Conservation (phyloP, 2,113 vertebrate species). For the Hystrix brachyura region DNA sequence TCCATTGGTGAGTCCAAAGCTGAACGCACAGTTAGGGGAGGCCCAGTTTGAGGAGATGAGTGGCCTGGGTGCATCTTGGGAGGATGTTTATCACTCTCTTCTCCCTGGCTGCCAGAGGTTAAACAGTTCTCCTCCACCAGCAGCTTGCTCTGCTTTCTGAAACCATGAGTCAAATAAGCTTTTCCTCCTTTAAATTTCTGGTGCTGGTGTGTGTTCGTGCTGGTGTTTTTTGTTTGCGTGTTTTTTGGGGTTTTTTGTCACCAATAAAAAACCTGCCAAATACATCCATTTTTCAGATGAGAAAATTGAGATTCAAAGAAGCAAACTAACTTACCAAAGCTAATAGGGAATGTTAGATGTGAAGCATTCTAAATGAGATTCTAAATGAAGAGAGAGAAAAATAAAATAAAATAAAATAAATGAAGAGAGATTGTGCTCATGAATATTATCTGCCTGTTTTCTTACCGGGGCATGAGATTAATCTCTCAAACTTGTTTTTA, state of each 20-base stretch:
- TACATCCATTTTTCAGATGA: neutral
- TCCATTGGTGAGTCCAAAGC: neutral
- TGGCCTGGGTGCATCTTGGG: neutral
- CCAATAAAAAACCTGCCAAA: neutral
- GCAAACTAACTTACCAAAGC: neutral
- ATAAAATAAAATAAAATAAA: neutral
- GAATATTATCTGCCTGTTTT: neutral
- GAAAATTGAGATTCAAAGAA: neutral
- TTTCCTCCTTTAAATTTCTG: neutral
- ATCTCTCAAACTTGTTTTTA: rapidly evolving
- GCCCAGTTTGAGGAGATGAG: neutral
- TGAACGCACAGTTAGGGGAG: rapidly evolving
- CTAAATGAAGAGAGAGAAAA: neutral
- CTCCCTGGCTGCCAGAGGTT: neutral
- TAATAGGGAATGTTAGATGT: neutral
- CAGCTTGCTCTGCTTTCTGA: neutral
- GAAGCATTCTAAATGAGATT: neutral
- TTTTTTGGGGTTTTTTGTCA: neutral
- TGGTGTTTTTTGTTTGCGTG: neutral
- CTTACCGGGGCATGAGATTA: neutral
- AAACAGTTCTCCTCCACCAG: neutral
- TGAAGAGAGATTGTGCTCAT: neutral
- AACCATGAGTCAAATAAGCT: neutral
- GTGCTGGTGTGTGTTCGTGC: neutral
- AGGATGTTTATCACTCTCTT: neutral